A percentile compares a stretch with the other conserved stretches of the same genome.
Evolutionary conservation across 1,140 invertebrate genomes (phyloP).

Genomic region (Drosophila repletoides): DNA sequence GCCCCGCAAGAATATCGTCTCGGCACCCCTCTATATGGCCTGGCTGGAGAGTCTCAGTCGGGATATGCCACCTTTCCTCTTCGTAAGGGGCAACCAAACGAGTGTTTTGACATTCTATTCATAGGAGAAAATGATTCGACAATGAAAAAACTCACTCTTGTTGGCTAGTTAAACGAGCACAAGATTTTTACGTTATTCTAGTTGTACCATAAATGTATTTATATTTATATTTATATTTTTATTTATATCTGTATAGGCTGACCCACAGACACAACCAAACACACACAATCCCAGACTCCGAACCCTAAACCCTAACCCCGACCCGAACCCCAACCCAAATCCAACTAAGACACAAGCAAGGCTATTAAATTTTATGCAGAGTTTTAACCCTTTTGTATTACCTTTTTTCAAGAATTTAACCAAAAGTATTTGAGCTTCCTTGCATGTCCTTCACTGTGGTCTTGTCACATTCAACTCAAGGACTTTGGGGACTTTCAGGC

Average conservation of each 20-base stretch:
- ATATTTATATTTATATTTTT: constrained; percentile 39
- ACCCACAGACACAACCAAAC: constrained; percentile 6
- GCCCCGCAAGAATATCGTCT: constrained; percentile 93
- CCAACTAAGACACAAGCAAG: constrained; percentile 23
- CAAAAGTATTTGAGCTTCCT: constrained; percentile 10
- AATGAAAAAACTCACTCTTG: constrained; percentile 41
- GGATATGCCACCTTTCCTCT: constrained; percentile 94
- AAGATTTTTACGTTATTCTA: constrained; percentile 60
- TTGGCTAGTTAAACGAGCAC: constrained; percentile 29
- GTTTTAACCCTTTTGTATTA: constrained; percentile 23
- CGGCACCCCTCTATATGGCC: constrained; percentile 94
- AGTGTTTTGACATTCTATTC: constrained; percentile 99
- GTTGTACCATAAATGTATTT: constrained; percentile 72
- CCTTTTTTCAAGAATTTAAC: constrained; percentile 17
- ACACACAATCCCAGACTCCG: constrained; percentile 43
- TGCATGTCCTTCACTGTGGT: constrained; percentile 13
- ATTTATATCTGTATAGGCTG: constrained; percentile 37
- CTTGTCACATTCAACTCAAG: neutral
- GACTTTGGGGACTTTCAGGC: constrained; percentile 8
- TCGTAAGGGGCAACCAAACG: constrained; percentile 97
- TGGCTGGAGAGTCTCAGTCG: constrained; percentile 96
- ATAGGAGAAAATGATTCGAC: constrained; percentile 83
- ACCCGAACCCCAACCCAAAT: neutral
- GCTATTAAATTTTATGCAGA: constrained; percentile 32
- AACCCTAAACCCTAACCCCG: neutral